phyloP scores from a whole-genome alignment of 30 jellyfish, hydroid and myxozoan species.

The Pelagia noctiluca region DNA sequence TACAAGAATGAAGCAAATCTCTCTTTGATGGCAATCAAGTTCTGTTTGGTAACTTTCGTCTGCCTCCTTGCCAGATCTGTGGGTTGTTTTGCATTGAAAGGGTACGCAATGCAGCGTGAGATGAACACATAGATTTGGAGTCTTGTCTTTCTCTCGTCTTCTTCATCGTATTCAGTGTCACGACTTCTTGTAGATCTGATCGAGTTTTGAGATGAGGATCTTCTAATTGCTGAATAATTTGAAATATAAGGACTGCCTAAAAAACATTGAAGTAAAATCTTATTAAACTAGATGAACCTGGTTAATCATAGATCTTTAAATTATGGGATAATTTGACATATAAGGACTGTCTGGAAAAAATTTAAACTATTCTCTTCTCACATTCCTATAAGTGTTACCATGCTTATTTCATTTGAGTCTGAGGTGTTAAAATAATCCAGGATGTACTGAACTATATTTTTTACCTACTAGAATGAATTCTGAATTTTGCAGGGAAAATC shows the following conservation, averaged over 20 bases:
- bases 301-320: no score
- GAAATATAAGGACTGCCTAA: conserved; percentile 55
- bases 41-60: conserved; percentile 92
- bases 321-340: no score
- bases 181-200: conserved; percentile 24
- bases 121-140: conserved; percentile 87
- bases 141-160: conserved; percentile 83
- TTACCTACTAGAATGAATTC: no score
- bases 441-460: no score
- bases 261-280: no score
- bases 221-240: conserved; percentile 27
- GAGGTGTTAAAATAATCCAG: no score
- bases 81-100: conserved; percentile 96
- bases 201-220: conserved; percentile 60
- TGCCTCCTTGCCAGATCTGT: conserved; percentile 95
- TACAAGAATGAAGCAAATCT: conserved; percentile 86
- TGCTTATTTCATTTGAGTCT: no score
- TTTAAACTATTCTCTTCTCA: no score
- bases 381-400: no score
- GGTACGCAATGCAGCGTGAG: conserved; percentile 95
- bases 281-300: no score
- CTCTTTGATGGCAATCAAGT: conserved; percentile 85
- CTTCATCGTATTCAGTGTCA: conserved; percentile 79
- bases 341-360: no score
- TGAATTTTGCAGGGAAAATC: no score